Percentiles rank a stretch among this genome's conserved stretches.
These are phyloP conservation scores for Anoplius nigerrimus DNA, from an alignment of 2,888 invertebrate genomes.

Conservation along the genomic window DNA sequence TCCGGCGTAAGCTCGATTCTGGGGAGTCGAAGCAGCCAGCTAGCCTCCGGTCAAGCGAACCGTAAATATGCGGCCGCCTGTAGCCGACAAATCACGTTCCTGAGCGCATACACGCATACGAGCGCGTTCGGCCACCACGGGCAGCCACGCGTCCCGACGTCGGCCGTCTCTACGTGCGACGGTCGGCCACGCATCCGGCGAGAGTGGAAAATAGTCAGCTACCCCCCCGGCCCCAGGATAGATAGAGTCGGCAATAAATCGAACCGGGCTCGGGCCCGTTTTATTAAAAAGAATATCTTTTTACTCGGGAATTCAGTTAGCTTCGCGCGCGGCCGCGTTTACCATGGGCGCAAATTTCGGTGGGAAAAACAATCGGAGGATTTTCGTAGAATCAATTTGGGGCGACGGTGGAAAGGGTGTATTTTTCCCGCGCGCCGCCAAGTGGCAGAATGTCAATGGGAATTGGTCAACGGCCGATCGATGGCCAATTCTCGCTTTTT, in stretches of 20 bases:
- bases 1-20: constrained; percentile 1
- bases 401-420: not conserved
- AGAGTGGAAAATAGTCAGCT: constrained; percentile 43
- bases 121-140: constrained; percentile 24
- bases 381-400: not conserved
- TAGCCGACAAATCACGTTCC: constrained; percentile 44
- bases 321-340: constrained; percentile 2
- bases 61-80: constrained; percentile 44
- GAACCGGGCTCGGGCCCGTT: constrained; percentile 26
- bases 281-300: constrained; percentile 28
- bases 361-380: not conserved
- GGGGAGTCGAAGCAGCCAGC: constrained; percentile 8
- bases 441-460: not conserved
- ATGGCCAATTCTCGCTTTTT: no score
- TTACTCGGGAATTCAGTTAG: constrained; percentile 23
- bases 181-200: constrained; percentile 26
- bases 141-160: not conserved
- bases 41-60: constrained; percentile 37
- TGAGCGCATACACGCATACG: constrained; percentile 14
- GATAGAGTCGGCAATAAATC: constrained; percentile 39
- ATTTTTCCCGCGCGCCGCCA: not conserved
- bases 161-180: not conserved
- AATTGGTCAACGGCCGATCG: no score
- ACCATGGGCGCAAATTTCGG: constrained; percentile 15
- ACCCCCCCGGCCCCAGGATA: constrained; percentile 19